These are phyloP conservation scores for Porites rus DNA, from an alignment of 92 coral and sea anemone species.

Conservation along the genomic window DNA sequence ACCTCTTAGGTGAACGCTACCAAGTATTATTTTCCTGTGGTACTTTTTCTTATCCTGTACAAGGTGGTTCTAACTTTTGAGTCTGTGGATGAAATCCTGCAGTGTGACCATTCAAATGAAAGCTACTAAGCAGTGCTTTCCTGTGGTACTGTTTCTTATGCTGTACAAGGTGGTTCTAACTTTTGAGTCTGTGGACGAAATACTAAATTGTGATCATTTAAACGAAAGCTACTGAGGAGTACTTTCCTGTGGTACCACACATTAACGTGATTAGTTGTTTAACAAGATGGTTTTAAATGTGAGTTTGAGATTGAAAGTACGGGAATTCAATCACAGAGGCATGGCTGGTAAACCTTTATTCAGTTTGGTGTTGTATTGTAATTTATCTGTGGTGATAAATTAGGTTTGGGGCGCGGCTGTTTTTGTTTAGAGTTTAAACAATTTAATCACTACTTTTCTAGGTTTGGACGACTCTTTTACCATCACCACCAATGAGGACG, in stretches of 20 bases:
- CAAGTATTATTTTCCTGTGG: no score
- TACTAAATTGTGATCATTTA: background rate
- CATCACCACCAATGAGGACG: conserved; percentile 81
- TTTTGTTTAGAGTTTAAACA: background rate
- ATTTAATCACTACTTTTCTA: background rate
- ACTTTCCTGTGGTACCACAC: no score
- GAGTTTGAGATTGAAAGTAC: background rate
- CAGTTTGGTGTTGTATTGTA: background rate
- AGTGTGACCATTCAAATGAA: background rate
- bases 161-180: background rate
- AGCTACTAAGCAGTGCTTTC: background rate
- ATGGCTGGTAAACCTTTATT: background rate
- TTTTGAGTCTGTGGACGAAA: no score
- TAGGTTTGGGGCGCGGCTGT: background rate
- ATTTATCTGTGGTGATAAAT: background rate
- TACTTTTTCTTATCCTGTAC: background rate
- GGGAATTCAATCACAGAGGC: no score
- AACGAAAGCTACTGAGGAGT: background rate
- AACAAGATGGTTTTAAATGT: background rate
- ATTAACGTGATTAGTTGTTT: background rate
- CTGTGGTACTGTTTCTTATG: no score
- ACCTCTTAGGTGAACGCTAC: no score
- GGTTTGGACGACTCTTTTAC: conserved; percentile 61
- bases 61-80: background rate
- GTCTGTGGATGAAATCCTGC: background rate